phyloP scores from a whole-genome alignment of 1,140 invertebrate species.

The Amphibalanus amphitrite region DNA sequence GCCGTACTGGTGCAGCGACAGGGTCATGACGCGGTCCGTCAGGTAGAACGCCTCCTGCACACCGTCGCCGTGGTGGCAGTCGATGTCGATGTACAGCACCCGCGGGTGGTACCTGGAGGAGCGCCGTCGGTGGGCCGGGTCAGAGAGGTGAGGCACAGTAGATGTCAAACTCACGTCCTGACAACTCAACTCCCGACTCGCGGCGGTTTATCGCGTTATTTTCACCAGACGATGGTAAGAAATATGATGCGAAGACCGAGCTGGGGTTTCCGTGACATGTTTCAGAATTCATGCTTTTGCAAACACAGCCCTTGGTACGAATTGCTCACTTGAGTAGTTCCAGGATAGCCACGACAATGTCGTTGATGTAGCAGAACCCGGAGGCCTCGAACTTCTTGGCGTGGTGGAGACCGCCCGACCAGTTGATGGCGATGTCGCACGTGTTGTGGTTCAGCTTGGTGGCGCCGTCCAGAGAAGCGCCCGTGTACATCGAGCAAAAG shows the following conservation, averaged over 20 bases:
- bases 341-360: conserved; percentile 95
- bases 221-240: no score
- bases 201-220: no score
- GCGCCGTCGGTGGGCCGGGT: conserved; percentile 11
- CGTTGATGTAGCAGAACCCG: conserved; percentile 95
- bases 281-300: no score
- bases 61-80: conserved; percentile 98
- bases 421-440: conserved; percentile 97
- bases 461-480: conserved; percentile 85
- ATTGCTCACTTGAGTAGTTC: conserved; percentile 69
- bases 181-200: no score
- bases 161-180: no score
- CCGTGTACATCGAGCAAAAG: conserved; percentile 95
- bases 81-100: conserved; percentile 97
- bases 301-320: no score
- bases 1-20: conserved; percentile 98
- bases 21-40: conserved; percentile 97
- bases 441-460: conserved; percentile 82
- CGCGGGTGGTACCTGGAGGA: conserved; percentile 85
- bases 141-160: no score
- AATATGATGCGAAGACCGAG: no score
- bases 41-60: conserved; percentile 99
- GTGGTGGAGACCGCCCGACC: conserved; percentile 97
- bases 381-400: conserved; percentile 99
- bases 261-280: no score